Base-by-base conservation (phyloP, 2,888 invertebrate genomes). In the Eurytoma californica region DNA sequence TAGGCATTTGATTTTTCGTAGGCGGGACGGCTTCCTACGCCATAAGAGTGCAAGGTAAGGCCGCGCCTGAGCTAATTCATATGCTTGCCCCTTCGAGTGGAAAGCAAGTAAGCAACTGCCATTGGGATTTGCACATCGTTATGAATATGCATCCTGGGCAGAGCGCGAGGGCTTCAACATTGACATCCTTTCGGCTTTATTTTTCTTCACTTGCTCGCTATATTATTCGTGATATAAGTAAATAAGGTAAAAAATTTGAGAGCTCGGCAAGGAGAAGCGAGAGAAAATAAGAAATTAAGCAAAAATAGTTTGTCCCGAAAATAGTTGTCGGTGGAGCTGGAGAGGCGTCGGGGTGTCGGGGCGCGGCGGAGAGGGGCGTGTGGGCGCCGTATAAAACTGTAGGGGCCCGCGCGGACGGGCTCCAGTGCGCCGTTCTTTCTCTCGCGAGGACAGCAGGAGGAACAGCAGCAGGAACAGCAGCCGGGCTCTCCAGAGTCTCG, bases 321-420 rank as follows among this genome's bases (percentile, higher is more conserved):
- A 39, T 39, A 39, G 39, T 39, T 39, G 39, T 39, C 9, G 9
- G 39, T 39, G 39, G 39, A 39, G 39, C 39, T 39, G 39, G 39
- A 39, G 39, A 39, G 39, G 5, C 39, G 39, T 9, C 7, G 83
- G 84, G 82, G 82, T 39, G 68, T 7, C 61, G 60, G 3, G 16
- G 12, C 20, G 66, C 57, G 13, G 60, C 51, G 49, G 63, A 63
- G 13, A 18, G 9, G 47, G 9, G 49, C 49, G 84, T 85, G 90
- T 89, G 89, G 89, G 90, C 90, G 89, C 88, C 83, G 86, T 90
- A 90, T 90, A 90, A 90, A 90, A 88, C 86, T 86, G 83, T 84
- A 83, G 78, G 24, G 60, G 67, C 65, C n/a, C 74, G 57, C 30
- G 63, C n/a, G 20, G 4, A 18, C 72, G 69, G 67, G 77, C 74